Percentiles rank a stretch among this genome's conserved stretches.
Conservation (phyloP, 2,113 vertebrate genomes). For the Coreoperca whiteheadi region DNA sequence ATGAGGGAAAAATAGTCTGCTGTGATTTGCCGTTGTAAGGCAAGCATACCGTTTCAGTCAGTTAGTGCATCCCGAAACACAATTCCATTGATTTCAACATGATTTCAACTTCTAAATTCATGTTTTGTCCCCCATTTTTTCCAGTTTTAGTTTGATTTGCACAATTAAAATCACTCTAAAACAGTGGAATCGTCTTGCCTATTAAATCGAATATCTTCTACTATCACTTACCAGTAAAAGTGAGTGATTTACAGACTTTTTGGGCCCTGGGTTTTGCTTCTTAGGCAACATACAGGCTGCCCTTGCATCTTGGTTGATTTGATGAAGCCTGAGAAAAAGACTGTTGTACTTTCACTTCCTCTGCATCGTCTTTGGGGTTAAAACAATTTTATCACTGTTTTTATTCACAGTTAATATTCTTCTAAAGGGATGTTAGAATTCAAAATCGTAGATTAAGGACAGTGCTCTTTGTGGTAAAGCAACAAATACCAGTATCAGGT, state of each 20-base stretch:
- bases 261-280: not conserved
- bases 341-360: not conserved
- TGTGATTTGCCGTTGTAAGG: conserved; percentile 47
- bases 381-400: not conserved
- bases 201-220: not conserved
- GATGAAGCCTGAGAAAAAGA: not conserved
- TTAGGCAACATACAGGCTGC: not conserved
- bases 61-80: conserved; percentile 14
- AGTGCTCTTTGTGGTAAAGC: not conserved
- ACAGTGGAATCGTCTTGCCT: not conserved
- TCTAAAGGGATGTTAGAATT: not conserved
- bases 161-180: not conserved
- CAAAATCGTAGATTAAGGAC: not conserved
- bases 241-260: no score
- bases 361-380: not conserved
- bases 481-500: not conserved
- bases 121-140: not conserved
- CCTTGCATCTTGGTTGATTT: not conserved
- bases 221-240: not conserved
- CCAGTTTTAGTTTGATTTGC: not conserved
- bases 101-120: not conserved
- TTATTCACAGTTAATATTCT: not conserved
- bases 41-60: conserved; percentile 22
- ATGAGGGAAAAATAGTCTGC: conserved; percentile 14
- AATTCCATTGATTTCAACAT: no score